Conservation (phyloP, 2,113 vertebrate species). For the Aphyosemion australe region DNA sequence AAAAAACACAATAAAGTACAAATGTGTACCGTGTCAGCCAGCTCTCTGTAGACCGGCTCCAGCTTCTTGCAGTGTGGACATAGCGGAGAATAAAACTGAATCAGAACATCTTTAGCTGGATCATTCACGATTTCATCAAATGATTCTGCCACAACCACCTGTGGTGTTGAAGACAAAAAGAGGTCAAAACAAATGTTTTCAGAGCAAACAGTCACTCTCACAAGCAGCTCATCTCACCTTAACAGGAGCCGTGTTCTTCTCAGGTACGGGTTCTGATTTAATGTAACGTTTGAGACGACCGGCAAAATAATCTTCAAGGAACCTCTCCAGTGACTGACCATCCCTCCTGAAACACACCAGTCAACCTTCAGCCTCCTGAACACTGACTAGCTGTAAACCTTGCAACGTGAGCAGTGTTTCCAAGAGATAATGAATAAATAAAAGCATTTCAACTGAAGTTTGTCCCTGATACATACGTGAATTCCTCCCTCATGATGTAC, state of each 20-base stretch:
- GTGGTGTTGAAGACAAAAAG: background rate
- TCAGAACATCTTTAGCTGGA: conserved; percentile 72
- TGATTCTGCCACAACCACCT: conserved; percentile 81
- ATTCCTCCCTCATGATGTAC: conserved; percentile 82
- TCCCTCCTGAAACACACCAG: conserved; percentile 70
- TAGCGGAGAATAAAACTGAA: conserved; percentile 78
- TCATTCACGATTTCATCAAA: conserved; percentile 77
- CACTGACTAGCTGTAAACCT: background rate
- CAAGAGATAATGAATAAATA: no score
- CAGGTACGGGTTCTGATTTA: conserved; percentile 77
- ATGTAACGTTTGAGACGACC: conserved; percentile 75
- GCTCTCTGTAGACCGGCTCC: conserved; percentile 74
- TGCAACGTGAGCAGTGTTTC: background rate
- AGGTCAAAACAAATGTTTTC: background rate
- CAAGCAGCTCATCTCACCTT: conserved; percentile 59
- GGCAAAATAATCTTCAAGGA: conserved; percentile 76
- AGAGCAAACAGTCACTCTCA: background rate
- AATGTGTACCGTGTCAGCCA: conserved; percentile 66
- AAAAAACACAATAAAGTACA: background rate
- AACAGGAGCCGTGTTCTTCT: conserved; percentile 68
- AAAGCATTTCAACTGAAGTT: no score
- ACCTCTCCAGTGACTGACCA: conserved; percentile 76
- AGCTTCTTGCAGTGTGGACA: conserved; percentile 81
- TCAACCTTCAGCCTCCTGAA: background rate
- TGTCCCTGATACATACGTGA: conserved; percentile 74